phyloP scores from a whole-genome alignment of 2,113 vertebrate species.

The Zingel zingel region DNA sequence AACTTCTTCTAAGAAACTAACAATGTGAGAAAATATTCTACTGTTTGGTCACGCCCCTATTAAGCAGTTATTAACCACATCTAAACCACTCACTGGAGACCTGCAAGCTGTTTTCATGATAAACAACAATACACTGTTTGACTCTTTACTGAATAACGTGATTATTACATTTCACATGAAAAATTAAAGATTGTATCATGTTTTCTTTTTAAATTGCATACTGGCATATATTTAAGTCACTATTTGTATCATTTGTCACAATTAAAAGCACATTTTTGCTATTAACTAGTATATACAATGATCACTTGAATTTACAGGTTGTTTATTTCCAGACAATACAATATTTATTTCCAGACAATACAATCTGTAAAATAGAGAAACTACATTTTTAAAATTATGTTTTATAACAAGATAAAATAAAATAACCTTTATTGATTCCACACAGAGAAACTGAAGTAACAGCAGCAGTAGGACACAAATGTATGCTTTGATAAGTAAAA shows the following conservation, averaged over 20 bases:
- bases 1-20: constrained; percentile 10
- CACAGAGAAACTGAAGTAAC: not conserved
- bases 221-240: not conserved
- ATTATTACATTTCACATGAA: not conserved
- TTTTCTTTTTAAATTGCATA: not conserved
- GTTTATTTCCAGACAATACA: not conserved
- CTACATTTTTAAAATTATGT: not conserved
- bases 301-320: not conserved
- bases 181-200: not conserved
- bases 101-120: constrained; percentile 6
- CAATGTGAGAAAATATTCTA: constrained; percentile 8
- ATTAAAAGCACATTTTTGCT: not conserved
- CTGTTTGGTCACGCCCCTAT: constrained; percentile 1
- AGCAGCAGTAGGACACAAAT: not conserved
- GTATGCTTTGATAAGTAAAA: not conserved
- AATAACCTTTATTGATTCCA: not conserved
- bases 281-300: no score
- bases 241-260: not conserved
- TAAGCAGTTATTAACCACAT: constrained; percentile 38
- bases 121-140: not conserved
- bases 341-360: not conserved
- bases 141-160: not conserved
- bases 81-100: constrained; percentile 3
- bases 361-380: not conserved
- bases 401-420: not conserved